A percentile compares a stretch with the other conserved stretches of the same genome.
phyloP scores from a whole-genome alignment of 2,797 vertebrate genomes.

The Martes flavigula region DNA sequence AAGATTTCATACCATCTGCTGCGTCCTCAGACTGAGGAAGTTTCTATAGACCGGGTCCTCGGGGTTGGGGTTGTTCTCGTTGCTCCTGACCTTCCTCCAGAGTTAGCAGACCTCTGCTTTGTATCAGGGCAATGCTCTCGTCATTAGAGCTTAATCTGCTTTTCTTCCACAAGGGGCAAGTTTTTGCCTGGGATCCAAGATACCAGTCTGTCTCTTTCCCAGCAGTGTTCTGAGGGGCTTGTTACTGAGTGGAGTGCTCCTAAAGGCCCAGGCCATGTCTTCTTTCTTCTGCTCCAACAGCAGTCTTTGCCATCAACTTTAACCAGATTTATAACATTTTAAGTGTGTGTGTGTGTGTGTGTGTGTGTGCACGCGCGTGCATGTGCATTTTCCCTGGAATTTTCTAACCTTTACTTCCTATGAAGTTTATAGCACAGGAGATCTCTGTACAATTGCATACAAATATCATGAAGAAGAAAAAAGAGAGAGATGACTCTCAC shows the following conservation, averaged over 20 bases:
- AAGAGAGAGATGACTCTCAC: neutral
- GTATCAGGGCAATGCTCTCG: neutral
- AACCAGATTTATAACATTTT: neutral
- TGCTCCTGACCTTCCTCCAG: neutral
- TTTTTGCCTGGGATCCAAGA: neutral
- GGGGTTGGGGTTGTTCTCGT: rapidly evolving
- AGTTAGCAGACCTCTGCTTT: neutral
- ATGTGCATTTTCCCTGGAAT: neutral
- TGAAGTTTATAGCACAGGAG: neutral
- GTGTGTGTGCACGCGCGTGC: neutral
- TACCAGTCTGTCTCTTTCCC: neutral
- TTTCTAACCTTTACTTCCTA: neutral
- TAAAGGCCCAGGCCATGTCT: neutral
- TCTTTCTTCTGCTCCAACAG: neutral
- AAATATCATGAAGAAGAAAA: neutral
- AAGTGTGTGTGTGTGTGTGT: neutral
- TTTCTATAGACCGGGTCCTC: no score
- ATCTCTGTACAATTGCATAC: neutral
- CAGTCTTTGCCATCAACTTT: neutral
- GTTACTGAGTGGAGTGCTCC: neutral
- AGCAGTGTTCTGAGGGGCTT: no score
- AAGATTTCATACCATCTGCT: neutral
- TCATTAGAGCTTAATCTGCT: neutral
- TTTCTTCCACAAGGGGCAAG: neutral
- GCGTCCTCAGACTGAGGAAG: neutral